A percentile compares a stretch with the other conserved stretches of the same genome.
These are phyloP conservation scores for Microhierax caerulescens DNA, from an alignment of 2,797 vertebrate genomes.

Conservation along the genomic window DNA sequence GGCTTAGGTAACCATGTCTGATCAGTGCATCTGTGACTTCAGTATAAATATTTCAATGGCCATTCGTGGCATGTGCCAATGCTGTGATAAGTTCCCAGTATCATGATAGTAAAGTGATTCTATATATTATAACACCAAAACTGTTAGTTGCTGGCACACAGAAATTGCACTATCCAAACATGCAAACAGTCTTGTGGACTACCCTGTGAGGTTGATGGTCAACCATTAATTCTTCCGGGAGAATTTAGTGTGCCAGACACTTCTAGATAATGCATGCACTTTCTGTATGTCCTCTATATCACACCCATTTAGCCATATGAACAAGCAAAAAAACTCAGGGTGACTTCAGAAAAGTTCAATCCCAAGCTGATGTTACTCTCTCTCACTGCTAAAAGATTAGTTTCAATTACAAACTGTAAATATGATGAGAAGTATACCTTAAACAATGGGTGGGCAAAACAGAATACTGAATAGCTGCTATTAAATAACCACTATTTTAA, in stretches of 20 bases:
- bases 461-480: background rate
- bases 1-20: accelerated
- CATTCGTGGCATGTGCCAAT: background rate
- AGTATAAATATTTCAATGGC: background rate
- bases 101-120: background rate
- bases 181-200: background rate
- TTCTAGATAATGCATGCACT: background rate
- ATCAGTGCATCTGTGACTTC: background rate
- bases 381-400: background rate
- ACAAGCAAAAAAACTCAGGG: background rate
- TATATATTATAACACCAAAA: background rate
- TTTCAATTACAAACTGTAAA: background rate
- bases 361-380: background rate
- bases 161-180: background rate
- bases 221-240: background rate
- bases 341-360: background rate
- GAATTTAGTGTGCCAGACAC: background rate
- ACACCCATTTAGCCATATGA: background rate
- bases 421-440: background rate
- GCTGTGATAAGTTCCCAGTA: background rate
- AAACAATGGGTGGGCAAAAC: background rate
- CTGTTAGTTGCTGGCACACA: background rate
- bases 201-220: background rate
- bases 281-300: background rate
- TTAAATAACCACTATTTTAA: background rate